A percentile compares a stretch with the other conserved stretches of the same genome.
Conservation (phyloP, 2,113 vertebrate species). For the Gyps fulvus region DNA sequence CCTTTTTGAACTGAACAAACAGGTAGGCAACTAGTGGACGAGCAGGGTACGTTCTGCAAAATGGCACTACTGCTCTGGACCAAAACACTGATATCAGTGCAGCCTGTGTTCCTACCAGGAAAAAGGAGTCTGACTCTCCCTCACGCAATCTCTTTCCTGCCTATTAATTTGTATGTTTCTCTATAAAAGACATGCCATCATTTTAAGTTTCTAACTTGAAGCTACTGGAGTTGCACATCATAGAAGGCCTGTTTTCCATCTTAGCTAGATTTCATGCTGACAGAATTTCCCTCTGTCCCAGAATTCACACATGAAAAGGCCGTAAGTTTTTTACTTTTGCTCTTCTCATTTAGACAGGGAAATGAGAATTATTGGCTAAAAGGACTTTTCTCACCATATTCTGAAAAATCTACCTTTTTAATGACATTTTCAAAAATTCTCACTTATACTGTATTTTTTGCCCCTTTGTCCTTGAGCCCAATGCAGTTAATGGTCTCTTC, state of each 20-base stretch:
- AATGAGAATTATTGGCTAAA: not conserved
- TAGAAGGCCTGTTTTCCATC: not conserved
- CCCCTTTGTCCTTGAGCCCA: not conserved
- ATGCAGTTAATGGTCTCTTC: not conserved
- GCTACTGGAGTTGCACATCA: not conserved
- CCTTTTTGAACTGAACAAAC: not conserved
- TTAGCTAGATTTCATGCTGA: not conserved
- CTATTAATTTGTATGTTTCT: not conserved
- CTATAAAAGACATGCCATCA: not conserved
- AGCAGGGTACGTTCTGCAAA: not conserved
- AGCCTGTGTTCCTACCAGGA: not conserved
- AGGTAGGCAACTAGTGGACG: not conserved
- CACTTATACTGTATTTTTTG: rapidly evolving
- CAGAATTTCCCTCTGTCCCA: not conserved
- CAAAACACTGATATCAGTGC: not conserved
- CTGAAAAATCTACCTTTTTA: not conserved
- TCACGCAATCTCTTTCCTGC: not conserved
- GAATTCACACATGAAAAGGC: not conserved
- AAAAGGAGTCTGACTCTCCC: not conserved
- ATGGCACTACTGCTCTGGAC: not conserved
- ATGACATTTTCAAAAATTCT: not conserved
- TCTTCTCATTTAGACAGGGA: not conserved
- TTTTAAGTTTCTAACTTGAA: not conserved
- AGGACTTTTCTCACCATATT: rapidly evolving
- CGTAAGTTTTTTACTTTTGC: not conserved